Evolutionary conservation across 2,797 vertebrate genomes (phyloP).

Genomic region (Myioborus miniatus): DNA sequence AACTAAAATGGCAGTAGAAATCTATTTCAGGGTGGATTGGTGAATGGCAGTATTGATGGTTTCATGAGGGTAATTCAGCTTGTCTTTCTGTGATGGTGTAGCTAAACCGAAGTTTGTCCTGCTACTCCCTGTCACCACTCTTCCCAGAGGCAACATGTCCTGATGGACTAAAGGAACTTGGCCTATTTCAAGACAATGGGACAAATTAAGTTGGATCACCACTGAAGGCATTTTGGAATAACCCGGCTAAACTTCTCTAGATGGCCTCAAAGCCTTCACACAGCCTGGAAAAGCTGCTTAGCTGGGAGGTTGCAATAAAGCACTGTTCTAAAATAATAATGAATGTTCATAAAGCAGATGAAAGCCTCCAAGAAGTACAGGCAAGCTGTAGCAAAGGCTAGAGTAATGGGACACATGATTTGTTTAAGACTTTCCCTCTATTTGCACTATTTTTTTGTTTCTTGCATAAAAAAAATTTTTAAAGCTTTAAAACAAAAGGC

Average conservation of each 20-base stretch:
- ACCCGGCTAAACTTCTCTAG: not conserved
- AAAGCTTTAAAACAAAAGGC: not conserved
- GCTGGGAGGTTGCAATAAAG: not conserved
- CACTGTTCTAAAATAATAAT: not conserved
- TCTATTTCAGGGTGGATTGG: not conserved
- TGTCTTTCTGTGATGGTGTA: not conserved
- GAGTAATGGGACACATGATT: not conserved
- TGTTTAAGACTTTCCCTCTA: not conserved
- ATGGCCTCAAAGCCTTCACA: not conserved
- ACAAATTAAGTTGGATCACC: not conserved
- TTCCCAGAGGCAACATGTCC: not conserved
- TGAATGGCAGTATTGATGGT: not conserved
- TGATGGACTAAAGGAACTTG: not conserved
- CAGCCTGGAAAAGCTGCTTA: conserved; percentile 26
- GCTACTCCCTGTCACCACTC: not conserved
- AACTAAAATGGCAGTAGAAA: not conserved
- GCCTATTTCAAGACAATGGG: not conserved
- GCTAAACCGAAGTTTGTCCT: not conserved
- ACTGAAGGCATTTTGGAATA: not conserved
- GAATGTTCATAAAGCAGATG: not conserved
- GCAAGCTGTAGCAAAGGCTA: not conserved
- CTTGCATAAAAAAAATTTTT: not conserved
- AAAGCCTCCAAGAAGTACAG: not conserved
- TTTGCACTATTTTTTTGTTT: not conserved
- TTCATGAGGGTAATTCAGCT: not conserved